Base-by-base conservation (phyloP, 2,888 invertebrate species). In the Anoncus sp. region DNA sequence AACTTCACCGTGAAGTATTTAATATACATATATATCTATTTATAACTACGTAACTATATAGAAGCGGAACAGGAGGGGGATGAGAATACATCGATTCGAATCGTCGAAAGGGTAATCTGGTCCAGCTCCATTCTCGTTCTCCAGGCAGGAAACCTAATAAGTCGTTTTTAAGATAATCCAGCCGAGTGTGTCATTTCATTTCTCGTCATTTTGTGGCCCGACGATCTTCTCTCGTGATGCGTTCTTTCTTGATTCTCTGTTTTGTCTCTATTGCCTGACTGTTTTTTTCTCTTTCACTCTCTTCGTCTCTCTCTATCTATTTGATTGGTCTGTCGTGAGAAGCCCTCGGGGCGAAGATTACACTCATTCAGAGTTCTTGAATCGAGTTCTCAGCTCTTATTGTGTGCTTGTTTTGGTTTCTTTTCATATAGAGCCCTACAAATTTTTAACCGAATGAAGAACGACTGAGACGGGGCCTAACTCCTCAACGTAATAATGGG, bases 121-220 rank as follows among this genome's bases (percentile, higher is more conserved):
- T 63, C 67, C 38, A 59, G 53, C 43, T 20, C 35, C 51, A 65
- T 59, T 66, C 66, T 53, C 79, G 53, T 59, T 75, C 60, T 45
- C 47, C 40, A 20, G 59, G 40, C 18, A 67, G 78, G 69, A 83
- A 84, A 72, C 71, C 85, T 89, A 90, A 90, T 90, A 90, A 90
- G 88, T 88, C 87, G 87, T 89, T 90, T 88, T 89, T 86, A 84
- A 89, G 86, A 88, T 89, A 87, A 90, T 89, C 87, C 85, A 84
- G 67, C 81, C 84, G 86, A 84, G 85, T 88, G 89, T 90, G 90
- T 90, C 90, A 90, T 90, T 90, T 90, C 86, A 89, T 89, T 90
- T 90, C 89, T 85, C 81, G 84, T 90, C 90, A 90, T 90, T 87
- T 88, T 83, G 87, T 85, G 84, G 82, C 49, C 55, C 67, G 65